Evolutionary conservation across 2,113 vertebrate genomes (phyloP).

Genomic region (Channa argus): DNA sequence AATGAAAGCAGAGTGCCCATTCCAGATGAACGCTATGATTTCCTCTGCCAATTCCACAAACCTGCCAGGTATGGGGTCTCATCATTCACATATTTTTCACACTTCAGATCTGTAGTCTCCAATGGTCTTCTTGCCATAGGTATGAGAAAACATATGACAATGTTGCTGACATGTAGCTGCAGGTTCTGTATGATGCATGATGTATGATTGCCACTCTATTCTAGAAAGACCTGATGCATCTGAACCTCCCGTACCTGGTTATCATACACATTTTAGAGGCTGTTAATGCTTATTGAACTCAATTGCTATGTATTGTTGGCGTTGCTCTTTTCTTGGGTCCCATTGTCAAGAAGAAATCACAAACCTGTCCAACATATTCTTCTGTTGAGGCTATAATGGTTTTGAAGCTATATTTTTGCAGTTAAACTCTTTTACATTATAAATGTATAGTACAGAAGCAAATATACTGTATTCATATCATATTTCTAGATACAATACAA

Average conservation of each 20-base stretch:
- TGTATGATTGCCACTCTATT: constrained; percentile 49
- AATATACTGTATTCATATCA: neutral
- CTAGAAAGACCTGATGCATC: constrained; percentile 28
- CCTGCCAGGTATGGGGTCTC: constrained; percentile 90
- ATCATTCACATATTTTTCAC: constrained; percentile 73
- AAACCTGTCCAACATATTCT: too few relatives aligned
- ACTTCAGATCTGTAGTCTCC: constrained; percentile 60
- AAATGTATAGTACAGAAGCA: neutral
- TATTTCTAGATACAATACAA: neutral
- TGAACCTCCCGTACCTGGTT: constrained; percentile 50
- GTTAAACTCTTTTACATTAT: too few relatives aligned
- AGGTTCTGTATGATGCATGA: constrained; percentile 41
- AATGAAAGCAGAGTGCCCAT: constrained; percentile 96
- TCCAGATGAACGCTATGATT: constrained; percentile 94
- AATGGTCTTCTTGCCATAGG: constrained; percentile 43
- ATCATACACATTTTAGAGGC: constrained; percentile 54
- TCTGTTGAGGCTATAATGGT: neutral
- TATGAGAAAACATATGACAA: constrained; percentile 56
- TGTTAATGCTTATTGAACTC: constrained; percentile 58
- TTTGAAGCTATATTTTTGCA: neutral
- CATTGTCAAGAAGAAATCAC: neutral
- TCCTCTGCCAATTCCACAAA: constrained; percentile 92
- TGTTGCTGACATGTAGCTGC: constrained; percentile 67
- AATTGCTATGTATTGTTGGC: constrained; percentile 3
- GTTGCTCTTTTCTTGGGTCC: neutral